phyloP scores from a whole-genome alignment of 2,888 invertebrate genomes.

The Icerya purchasi region DNA sequence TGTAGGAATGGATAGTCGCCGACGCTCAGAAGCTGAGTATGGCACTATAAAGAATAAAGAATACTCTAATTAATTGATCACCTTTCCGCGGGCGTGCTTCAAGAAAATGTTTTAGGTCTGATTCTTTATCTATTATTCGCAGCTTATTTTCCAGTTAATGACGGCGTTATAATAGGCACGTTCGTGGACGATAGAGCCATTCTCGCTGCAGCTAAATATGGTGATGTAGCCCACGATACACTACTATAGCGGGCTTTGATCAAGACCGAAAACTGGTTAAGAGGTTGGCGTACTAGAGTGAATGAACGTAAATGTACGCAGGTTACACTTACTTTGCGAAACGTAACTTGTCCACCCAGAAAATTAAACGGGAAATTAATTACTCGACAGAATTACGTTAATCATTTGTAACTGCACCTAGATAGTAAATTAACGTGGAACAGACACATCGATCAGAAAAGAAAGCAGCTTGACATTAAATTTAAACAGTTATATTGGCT shows the following conservation, averaged over 20 bases:
- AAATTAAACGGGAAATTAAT: background rate
- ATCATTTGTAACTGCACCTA: background rate
- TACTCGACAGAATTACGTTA: background rate
- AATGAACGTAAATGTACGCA: no score
- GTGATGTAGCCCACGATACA: no score
- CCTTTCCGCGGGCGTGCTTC: background rate
- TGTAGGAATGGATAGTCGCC: no score
- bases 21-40: no score
- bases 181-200: background rate
- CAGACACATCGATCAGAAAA: background rate
- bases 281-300: background rate
- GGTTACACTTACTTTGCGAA: no score
- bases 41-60: no score
- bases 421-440: background rate
- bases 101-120: background rate
- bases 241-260: background rate
- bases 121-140: background rate
- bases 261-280: background rate
- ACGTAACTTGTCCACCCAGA: background rate
- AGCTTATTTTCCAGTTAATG: background rate
- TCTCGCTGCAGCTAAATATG: no score
- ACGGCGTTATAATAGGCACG: background rate
- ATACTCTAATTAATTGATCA: no score
- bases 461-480: background rate
- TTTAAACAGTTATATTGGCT: background rate